Base-by-base conservation (phyloP, 2,888 invertebrate species). In the Myathropa florea region DNA sequence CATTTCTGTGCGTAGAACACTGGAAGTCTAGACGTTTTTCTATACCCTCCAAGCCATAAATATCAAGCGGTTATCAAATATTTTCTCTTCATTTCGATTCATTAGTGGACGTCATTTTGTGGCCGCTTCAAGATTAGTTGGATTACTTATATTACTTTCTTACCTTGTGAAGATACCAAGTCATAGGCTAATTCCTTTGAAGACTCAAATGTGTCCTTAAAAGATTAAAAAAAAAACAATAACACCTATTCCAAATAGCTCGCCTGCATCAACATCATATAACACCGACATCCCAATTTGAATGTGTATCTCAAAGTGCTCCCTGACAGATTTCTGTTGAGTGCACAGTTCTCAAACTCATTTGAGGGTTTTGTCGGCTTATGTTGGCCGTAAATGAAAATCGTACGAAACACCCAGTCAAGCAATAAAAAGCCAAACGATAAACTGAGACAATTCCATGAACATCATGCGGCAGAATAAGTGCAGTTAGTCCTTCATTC, bases 401-500 rank as follows among this genome's bases (percentile, higher is more conserved):
- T 67, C 67, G 18, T 53, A 53, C 55, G 55, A 14, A 30, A 12
- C 67, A 67, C 53, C 67, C 67, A 46, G 46, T 18, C 23, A 33
- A 7, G 30, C 30, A 68, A 68, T 68, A 68, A 68, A 68, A 55
- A 10, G 7, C 23, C 14, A 33, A 68, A 55, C 53, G 67, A 68
- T 68, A 68, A 68, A 57, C 55, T 30, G 23, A 55, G 55, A 57
- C 67, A 55, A 68, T 68, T 68, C 30, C 67, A 46, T 46, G 46
- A 46, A 46, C 46, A 46, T 46, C 46, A 18, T 46, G 46, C 46
- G 46, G 46, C 46, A 46, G 46, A 46, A 46, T 46, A 18, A 46
- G 46, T 46, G 46, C 46, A 46, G 46, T 46, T 46, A 46, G 46
- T 46, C 46, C 46, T 46, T 46, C 46, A 46, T 46, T 46, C 46